Conservation (phyloP, 2,797 vertebrate genomes). For the Helostoma temminkii region DNA sequence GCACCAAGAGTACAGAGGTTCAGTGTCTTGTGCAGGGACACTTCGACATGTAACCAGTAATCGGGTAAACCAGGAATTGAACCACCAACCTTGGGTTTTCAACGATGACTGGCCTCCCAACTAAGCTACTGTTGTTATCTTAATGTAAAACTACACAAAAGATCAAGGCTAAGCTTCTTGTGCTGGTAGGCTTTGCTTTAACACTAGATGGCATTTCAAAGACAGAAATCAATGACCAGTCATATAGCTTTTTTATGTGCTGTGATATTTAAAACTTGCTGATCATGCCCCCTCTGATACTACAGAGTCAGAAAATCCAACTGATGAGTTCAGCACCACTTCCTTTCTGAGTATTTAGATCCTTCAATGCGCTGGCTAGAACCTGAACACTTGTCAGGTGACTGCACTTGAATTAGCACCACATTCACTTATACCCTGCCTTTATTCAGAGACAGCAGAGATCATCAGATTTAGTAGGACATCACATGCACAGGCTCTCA, state of each 20-base stretch:
- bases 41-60: too few relatives aligned
- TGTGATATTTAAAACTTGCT: constrained; percentile 74
- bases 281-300: constrained; percentile 40
- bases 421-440: background rate
- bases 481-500: constrained; percentile 38
- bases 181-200: constrained; percentile 1
- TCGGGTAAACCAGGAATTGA: too few relatives aligned
- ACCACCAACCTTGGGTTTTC: too few relatives aligned
- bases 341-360: constrained; percentile 67
- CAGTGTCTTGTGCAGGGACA: too few relatives aligned
- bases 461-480: constrained; percentile 56
- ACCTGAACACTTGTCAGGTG: constrained; percentile 21
- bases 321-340: constrained; percentile 53
- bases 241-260: constrained; percentile 64
- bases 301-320: constrained; percentile 53
- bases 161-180: background rate
- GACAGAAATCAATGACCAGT: constrained; percentile 44
- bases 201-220: constrained; percentile 40
- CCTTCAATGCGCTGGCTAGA: constrained; percentile 58
- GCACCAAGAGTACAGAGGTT: too few relatives aligned
- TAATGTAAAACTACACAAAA: constrained; percentile 2
- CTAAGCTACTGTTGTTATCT: background rate
- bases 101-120: too few relatives aligned
- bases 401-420: constrained; percentile 23
- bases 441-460: constrained; percentile 20